Conservation (phyloP, 2,888 invertebrate species). For the Bhutanitis thaidina region DNA sequence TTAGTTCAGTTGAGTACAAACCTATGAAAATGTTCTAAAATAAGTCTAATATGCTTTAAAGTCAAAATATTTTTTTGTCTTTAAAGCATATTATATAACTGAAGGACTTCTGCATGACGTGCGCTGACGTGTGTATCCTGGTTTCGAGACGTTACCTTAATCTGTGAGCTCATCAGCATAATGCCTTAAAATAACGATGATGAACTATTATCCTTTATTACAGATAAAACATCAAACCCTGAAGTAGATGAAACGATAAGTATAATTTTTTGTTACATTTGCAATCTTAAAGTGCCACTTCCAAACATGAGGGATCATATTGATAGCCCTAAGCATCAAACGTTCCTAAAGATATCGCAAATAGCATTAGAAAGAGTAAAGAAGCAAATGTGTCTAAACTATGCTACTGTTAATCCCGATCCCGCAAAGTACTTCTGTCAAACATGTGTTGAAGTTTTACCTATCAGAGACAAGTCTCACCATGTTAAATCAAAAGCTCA, state of each 20-base stretch:
- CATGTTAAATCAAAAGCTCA: constrained; percentile 3
- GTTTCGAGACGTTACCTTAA: too few relatives aligned
- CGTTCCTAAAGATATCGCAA: constrained; percentile 3
- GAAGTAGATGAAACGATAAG: neutral
- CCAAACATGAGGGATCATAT: constrained; percentile 1
- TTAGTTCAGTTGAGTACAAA: too few relatives aligned
- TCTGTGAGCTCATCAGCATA: too few relatives aligned
- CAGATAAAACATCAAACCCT: neutral
- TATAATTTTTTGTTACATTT: constrained; percentile 3
- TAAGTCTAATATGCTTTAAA: too few relatives aligned
- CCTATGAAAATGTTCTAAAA: too few relatives aligned
- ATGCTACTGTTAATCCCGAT: neutral
- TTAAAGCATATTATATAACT: too few relatives aligned
- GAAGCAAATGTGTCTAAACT: neutral
- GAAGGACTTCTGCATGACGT: too few relatives aligned
- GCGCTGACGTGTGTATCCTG: too few relatives aligned
- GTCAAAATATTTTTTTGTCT: too few relatives aligned
- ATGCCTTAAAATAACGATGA: too few relatives aligned
- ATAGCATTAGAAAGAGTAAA: constrained; percentile 7
- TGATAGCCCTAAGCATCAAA: constrained; percentile 7
- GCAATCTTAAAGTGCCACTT: constrained; percentile 11
- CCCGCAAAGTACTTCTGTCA: constrained; percentile 1
- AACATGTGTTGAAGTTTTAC: neutral
- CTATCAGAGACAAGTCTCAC: neutral
- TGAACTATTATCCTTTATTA: neutral